Base-by-base conservation (phyloP, 1,140 invertebrate genomes). In the Brachionus plicatilis region DNA sequence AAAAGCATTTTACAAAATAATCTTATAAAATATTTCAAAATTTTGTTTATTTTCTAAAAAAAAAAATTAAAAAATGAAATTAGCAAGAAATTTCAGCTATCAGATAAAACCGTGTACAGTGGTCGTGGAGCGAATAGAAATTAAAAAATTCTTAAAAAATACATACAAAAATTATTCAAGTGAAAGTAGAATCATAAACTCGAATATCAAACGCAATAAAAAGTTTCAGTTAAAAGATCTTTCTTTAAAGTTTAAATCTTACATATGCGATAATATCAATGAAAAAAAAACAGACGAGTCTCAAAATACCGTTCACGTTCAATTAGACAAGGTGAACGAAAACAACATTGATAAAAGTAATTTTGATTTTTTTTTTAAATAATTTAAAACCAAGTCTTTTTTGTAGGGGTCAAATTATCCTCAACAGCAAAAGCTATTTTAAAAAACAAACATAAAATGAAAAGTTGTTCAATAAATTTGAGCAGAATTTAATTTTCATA, bases 391-490 rank as follows among this genome's bases (percentile, higher is more conserved):
- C 24, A 37, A 27, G 5, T 37, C 0, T 37, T 65, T 60, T 68
- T 68, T 12, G 11, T 29, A 68, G 65, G 7, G 24, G 2, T 68
- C 65, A 68, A 68, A 27, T 9, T 68, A 68, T 27, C 65, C 11
- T 37, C 65, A 68, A 68, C 65, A 68, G 20, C 65, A 37, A 68
- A 37, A 68, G 65, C 65, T 12, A 68, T 68, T 68, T 68, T 68
- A 29, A 68, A 68, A 68, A 68, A 37, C 65, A 68, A 68, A 5
- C 20, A 27, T 68, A 29, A 12, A 68, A 68, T 68, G 65, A 68
- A 68, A 29, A 0, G 12, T 3, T 68, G 20, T 68, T 29, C 33
- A 29, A n/a, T 68, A 29, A 68, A 29, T 24, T 68, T 68, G 65
- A 29, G 3, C 4, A 68, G 11, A 68, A 68, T 68, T 29, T 68